Conservation (phyloP, 30 jellyfish, hydroid and myxozoan species). For the Rhopilema esculentum region DNA sequence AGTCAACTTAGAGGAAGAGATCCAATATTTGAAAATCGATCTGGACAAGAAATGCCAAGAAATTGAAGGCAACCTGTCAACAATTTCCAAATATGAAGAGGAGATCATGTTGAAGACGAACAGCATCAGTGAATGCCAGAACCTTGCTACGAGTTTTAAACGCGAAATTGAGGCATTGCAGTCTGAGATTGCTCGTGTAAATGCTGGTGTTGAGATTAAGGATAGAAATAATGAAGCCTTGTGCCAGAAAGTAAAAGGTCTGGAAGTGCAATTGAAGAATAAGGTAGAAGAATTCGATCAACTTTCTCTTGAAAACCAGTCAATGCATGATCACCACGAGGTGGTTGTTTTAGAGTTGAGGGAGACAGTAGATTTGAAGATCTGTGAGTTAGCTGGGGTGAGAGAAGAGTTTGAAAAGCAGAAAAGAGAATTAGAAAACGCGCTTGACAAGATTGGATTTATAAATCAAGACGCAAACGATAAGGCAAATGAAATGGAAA, state of each 20-base stretch:
- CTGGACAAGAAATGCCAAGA: background rate
- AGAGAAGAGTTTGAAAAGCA: background rate
- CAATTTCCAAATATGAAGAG: background rate
- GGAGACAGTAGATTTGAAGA: background rate
- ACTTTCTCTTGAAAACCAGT: background rate
- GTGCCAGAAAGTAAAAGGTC: background rate
- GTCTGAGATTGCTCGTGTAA: constrained; percentile 24
- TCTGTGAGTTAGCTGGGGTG: background rate
- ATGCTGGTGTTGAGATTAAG: constrained; percentile 29
- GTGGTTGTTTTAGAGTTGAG: background rate
- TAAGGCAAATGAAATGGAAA: background rate
- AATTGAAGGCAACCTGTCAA: background rate
- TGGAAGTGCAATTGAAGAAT: background rate
- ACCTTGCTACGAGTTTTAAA: constrained; percentile 3
- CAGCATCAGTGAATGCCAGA: constrained; percentile 5
- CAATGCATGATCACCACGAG: background rate
- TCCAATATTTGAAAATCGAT: background rate
- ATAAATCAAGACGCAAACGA: background rate
- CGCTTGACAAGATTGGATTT: background rate
- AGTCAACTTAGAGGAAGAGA: background rate
- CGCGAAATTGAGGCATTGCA: constrained; percentile 21
- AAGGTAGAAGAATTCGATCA: background rate
- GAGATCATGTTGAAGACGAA: constrained; percentile 3
- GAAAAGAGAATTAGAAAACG: background rate
- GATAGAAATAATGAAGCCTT: background rate